phyloP scores from a whole-genome alignment of 2,888 invertebrate genomes.

The Plagiodera versicolora region DNA sequence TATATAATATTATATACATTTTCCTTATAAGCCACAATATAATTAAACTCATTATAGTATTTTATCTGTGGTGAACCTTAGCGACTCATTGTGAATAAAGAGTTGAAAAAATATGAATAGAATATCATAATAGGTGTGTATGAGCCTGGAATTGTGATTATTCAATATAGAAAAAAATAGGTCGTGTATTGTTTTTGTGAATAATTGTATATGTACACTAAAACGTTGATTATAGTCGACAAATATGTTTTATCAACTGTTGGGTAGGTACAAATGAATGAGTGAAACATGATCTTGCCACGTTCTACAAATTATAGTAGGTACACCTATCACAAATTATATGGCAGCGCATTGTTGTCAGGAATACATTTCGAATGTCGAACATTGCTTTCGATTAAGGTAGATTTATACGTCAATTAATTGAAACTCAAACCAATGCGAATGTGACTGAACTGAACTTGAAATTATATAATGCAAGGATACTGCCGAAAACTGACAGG shows the following conservation, averaged over 20 bases:
- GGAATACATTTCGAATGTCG: too few species aligned
- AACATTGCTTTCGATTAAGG: too few species aligned
- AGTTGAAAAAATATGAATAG: not conserved
- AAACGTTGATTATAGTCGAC: not conserved
- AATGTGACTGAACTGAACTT: too few species aligned
- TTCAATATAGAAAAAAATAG: not conserved
- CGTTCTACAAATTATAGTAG: not conserved
- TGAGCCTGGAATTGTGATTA: slow-evolving; percentile 1
- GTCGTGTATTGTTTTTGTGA: slow-evolving; percentile 8
- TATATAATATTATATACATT: slow-evolving; percentile 9
- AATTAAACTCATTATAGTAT: slow-evolving; percentile 1
- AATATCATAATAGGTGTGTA: slow-evolving; percentile 7
- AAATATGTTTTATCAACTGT: not conserved
- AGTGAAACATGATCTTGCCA: not conserved
- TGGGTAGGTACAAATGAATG: not conserved
- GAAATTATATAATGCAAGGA: too few species aligned
- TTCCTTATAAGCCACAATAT: slow-evolving; percentile 4
- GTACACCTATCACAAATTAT: not conserved
- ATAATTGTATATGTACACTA: slow-evolving; percentile 1
- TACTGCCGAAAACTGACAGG: too few species aligned
- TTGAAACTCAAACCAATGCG: too few species aligned
- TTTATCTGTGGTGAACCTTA: slow-evolving; percentile 3
- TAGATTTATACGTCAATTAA: too few species aligned
- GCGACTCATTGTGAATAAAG: not conserved
- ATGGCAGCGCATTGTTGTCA: not conserved